Evolutionary conservation across 2,113 vertebrate species (phyloP), one percentile per base, ranked within the genome.

Genomic region (Peucedramus taeniatus): DNA sequence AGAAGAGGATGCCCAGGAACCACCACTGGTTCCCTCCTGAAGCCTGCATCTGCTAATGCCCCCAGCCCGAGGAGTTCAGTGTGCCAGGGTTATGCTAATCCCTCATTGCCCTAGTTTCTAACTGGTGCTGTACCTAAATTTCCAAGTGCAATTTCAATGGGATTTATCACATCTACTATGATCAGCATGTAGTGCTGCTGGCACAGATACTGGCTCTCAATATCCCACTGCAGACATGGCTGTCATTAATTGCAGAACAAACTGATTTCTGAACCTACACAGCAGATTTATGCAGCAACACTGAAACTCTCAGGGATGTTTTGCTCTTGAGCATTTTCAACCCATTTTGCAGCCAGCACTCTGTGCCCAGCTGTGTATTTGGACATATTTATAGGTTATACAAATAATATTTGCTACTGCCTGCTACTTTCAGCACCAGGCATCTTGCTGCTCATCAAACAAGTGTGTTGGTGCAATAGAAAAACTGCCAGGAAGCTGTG

Each of bases 71-170:
- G 83, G 83, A 93, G 94, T 92, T 94, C 92, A 92, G 77, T 77
- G 31, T 94, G 92, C 88, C 85, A 78, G 93, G 76, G 92, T 68
- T 78, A 70, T 3, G 1, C 69, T 96, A 97, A 97, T 96, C 93
- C 95, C 80, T 81, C 95, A 94, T 91, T 21, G 87, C 69, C 96
- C 94, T 47, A 89, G 47, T 94, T 97, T 93, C 93, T 35, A 96
- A 96, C 94, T 83, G 92, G 56, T 88, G 86, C 60, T 53, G 68
- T 42, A 77, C 93, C 94, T 95, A 95, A 94, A 96, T 94, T 97
- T 96, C 88, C 90, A 92, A 95, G 96, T 92, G 93, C 83, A 68
- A 87, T 96, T 92, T 94, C 96, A 90, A 0, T 70, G 85, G 96
- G 88, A 94, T 96, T 97, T 97, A 93, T 75, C 83, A 93, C 72